Conservation (phyloP, 2,113 vertebrate species). For the Nesogale talazaci region DNA sequence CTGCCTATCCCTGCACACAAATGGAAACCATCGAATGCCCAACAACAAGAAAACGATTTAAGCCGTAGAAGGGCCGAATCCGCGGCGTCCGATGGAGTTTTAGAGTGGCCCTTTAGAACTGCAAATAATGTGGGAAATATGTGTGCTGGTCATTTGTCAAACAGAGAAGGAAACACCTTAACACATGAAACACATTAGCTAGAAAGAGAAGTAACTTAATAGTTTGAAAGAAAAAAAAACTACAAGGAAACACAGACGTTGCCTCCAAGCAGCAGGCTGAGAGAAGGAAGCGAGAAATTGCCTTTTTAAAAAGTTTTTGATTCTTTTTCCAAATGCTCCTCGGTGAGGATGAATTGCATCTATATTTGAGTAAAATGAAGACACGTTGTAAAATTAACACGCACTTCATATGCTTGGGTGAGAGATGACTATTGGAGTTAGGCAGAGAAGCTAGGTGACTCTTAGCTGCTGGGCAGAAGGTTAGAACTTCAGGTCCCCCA, state of each 20-base stretch:
- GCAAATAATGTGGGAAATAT: background rate
- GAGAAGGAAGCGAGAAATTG: background rate
- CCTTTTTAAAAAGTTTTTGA: background rate
- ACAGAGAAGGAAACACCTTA: background rate
- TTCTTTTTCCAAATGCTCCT: background rate
- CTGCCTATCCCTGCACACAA: background rate
- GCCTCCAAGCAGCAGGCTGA: background rate
- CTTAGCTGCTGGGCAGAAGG: background rate
- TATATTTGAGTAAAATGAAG: background rate
- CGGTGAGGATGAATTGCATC: background rate
- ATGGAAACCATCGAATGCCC: background rate
- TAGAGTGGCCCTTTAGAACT: background rate
- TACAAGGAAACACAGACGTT: conserved; percentile 22
- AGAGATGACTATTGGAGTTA: background rate
- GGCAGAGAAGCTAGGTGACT: background rate
- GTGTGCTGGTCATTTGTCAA: conserved; percentile 9
- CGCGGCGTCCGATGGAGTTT: background rate
- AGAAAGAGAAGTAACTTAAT: no score
- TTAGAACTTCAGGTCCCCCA: background rate
- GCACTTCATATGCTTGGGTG: background rate
- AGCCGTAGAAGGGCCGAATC: background rate
- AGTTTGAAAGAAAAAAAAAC: background rate
- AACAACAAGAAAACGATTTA: background rate
- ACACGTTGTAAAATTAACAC: background rate
- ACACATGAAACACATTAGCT: background rate